These are phyloP conservation scores for Ichneumoninae sp. DNA, from an alignment of 2,888 invertebrate genomes.

Conservation along the genomic window DNA sequence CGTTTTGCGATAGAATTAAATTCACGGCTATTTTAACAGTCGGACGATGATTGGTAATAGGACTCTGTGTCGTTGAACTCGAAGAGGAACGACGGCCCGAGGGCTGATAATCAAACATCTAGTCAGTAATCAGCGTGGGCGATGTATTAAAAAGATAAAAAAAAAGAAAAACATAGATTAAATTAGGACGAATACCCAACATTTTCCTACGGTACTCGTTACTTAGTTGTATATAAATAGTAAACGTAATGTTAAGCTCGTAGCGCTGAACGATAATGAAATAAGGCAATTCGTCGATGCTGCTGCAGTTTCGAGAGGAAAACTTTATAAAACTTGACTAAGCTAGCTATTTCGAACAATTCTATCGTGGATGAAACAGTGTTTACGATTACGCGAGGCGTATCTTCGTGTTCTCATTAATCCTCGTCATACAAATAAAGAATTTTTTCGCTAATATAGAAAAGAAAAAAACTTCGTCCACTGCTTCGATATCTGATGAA, in stretches of 20 bases:
- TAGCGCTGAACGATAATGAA: constrained; percentile 30
- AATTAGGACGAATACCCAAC: constrained; percentile 30
- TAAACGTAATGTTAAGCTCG: constrained; percentile 45
- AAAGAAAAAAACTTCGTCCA: background rate
- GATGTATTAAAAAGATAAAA: constrained; percentile 32
- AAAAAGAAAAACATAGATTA: constrained; percentile 23
- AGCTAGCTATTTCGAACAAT: constrained; percentile 5
- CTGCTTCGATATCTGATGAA: background rate
- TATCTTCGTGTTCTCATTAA: constrained; percentile 11
- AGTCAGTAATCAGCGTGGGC: constrained; percentile 55
- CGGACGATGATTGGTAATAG: background rate
- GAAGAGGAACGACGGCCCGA: constrained; percentile 42
- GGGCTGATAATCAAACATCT: constrained; percentile 60
- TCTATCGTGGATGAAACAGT: background rate
- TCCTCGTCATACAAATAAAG: constrained; percentile 28
- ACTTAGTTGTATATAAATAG: constrained; percentile 38
- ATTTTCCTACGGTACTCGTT: constrained; percentile 58
- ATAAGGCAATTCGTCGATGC: constrained; percentile 10
- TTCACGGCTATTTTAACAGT: constrained; percentile 36
- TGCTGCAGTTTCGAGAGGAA: background rate
- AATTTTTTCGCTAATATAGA: constrained; percentile 36
- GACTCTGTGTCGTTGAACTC: constrained; percentile 42
- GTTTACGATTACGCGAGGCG: constrained; percentile 17
- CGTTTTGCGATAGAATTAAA: constrained; percentile 47
- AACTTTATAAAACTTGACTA: constrained; percentile 14